Evolutionary conservation across 2,888 invertebrate species (phyloP).

Genomic region (Acanthosoma haemorrhoidale): DNA sequence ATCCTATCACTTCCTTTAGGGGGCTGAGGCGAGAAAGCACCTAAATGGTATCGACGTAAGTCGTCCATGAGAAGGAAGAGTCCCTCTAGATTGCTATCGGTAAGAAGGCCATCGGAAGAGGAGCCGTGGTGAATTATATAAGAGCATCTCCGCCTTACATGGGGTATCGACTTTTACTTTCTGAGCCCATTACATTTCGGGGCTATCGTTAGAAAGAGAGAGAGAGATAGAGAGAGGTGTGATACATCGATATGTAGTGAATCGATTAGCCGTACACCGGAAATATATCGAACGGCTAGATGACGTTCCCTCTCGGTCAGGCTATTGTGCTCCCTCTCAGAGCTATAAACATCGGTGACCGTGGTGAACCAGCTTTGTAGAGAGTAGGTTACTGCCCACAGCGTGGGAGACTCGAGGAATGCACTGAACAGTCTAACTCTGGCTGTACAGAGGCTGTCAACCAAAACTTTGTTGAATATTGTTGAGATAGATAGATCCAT

Average conservation of each 20-base stretch:
- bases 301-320: too few relatives aligned
- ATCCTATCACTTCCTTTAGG: not conserved
- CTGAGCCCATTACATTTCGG: not conserved
- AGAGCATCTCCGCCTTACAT: not conserved
- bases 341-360: too few relatives aligned
- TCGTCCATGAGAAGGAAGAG: not conserved
- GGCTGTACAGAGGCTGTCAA: too few relatives aligned
- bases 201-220: too few relatives aligned
- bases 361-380: too few relatives aligned
- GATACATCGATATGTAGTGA: not conserved
- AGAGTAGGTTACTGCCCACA: too few relatives aligned
- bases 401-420: too few relatives aligned
- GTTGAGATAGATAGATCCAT: too few relatives aligned
- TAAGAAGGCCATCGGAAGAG: not conserved
- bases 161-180: not conserved
- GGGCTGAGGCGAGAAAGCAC: not conserved
- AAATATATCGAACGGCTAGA: too few relatives aligned
- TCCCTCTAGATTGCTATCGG: not conserved
- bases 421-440: too few relatives aligned
- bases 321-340: too few relatives aligned
- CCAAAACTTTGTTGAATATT: too few relatives aligned
- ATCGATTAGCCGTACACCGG: not conserved
- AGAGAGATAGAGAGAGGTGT: not conserved
- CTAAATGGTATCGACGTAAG: not conserved
- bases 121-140: not conserved